Evolutionary conservation across 1,140 invertebrate genomes (phyloP).

Genomic region (Chionoecetes opilio): DNA sequence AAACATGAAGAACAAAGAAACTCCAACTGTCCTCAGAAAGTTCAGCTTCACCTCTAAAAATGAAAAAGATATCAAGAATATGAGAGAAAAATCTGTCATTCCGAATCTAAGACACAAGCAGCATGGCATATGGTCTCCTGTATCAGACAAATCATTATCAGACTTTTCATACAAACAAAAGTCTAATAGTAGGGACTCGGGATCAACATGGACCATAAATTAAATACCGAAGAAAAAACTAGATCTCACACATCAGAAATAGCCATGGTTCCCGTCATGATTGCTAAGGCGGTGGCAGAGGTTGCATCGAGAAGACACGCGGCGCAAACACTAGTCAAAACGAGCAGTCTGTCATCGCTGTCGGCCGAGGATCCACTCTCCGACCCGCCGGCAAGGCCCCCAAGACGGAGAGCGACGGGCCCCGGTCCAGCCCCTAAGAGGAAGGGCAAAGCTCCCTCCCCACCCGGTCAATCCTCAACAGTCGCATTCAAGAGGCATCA

Average conservation of each 20-base stretch:
- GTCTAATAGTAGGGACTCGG: conserved; percentile 3
- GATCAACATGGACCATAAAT: not conserved
- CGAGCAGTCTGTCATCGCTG: not conserved
- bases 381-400: conserved; percentile 62
- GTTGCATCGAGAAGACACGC: conserved; percentile 31
- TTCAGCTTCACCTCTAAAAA: conserved; percentile 72
- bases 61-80: conserved; percentile 71
- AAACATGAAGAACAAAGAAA: conserved; percentile 78
- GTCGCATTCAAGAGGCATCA: not conserved
- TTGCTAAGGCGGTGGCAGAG: conserved; percentile 71
- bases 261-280: not conserved
- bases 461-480: conserved; percentile 38
- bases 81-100: conserved; percentile 52
- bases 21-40: conserved; percentile 65
- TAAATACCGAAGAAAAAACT: not conserved
- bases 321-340: not conserved
- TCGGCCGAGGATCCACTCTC: not conserved
- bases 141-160: conserved; percentile 36
- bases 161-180: not conserved
- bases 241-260: conserved; percentile 22
- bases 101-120: conserved; percentile 3
- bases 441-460: conserved; percentile 67
- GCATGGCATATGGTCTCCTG: not conserved
- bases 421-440: conserved; percentile 9
- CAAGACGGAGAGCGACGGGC: conserved; percentile 53